Evolutionary conservation across 2,888 invertebrate genomes (phyloP), one percentile per base, ranked within the genome.

Genomic region (Uloborus plumipes): DNA sequence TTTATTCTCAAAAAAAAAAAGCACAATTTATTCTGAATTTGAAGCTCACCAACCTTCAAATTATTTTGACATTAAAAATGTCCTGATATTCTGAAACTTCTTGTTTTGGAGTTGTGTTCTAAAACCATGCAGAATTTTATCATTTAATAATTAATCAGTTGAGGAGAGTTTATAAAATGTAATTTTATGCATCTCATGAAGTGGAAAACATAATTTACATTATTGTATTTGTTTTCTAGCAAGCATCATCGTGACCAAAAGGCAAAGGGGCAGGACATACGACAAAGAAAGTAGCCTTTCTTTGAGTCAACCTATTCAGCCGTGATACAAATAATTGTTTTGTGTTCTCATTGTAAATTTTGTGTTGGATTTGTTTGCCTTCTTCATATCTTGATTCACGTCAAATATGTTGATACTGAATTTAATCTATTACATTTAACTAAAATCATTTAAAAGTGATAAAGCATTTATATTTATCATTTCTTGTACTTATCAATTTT

Each of bases 281-380:
- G 86, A 55, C 86, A 86, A 84, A 78, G 86, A 71, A 86, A 85
- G 81, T 84, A 78, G 50, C 47, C n/a, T 50, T 31, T 22, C 49
- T 58, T 49, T 50, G 55, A 20, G 22, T 14, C n/a, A 72, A 49
- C 67, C 61, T 22, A 64, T 73, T 53, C 65, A 20, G 64, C 62
- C 73, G 80, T 81, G 80, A 81, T 81, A 81, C 65, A 62, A 62
- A 69, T 74, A 50, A 49, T 55, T 75, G 64, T 55, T 64, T 50
- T 65, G 58, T 80, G 26, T 49, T n/a, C 55, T 67, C 18, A 22
- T 61, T 71, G 31, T 14, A 64, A 64, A 18, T 70, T 59, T 75
- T 81, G 79, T 58, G 75, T 74, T 81, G 51, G 47, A 58, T 20
- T 50, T 66, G 20, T 66, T 16, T 26, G 20, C 51, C 49, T 66